These are phyloP conservation scores for Sebastes fasciatus DNA, from an alignment of 2,113 vertebrate genomes.

Conservation along the genomic window DNA sequence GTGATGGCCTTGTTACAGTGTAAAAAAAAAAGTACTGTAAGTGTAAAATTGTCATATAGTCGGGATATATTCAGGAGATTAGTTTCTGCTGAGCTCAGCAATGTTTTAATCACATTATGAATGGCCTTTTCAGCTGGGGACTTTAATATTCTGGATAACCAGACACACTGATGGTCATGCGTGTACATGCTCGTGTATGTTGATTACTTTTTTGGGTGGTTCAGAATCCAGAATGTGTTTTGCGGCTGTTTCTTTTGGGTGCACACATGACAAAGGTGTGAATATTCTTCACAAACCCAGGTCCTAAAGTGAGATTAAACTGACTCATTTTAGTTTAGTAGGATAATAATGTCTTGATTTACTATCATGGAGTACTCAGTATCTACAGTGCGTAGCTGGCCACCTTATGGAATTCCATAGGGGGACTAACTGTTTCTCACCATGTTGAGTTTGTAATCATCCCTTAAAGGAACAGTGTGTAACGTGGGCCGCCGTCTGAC, in stretches of 20 bases:
- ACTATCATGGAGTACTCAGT: background rate
- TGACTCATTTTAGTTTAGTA: background rate
- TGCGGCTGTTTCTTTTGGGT: slow-evolving; percentile 1
- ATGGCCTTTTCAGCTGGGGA: slow-evolving; percentile 66
- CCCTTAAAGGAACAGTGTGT: too few species aligned
- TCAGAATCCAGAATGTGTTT: background rate
- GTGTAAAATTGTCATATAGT: slow-evolving; percentile 67
- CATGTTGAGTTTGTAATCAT: background rate
- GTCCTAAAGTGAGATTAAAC: background rate
- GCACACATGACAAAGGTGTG: background rate
- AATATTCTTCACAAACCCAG: background rate
- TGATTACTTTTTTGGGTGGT: slow-evolving; percentile 12
- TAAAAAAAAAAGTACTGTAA: slow-evolving; percentile 39
- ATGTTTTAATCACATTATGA: slow-evolving; percentile 78
- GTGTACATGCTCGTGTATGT: slow-evolving; percentile 11
- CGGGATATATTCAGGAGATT: slow-evolving; percentile 72
- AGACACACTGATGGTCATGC: slow-evolving; percentile 27
- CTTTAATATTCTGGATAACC: slow-evolving; percentile 63
- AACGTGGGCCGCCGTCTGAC: too few species aligned
- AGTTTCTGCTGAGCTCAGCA: slow-evolving; percentile 74
- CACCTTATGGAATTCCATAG: background rate
- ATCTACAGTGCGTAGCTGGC: background rate
- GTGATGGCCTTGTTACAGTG: slow-evolving; percentile 59
- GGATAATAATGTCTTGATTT: background rate
- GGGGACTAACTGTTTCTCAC: background rate